Base-by-base conservation (phyloP, 2,888 invertebrate species). In the Rhopalosiphum nymphaeae region DNA sequence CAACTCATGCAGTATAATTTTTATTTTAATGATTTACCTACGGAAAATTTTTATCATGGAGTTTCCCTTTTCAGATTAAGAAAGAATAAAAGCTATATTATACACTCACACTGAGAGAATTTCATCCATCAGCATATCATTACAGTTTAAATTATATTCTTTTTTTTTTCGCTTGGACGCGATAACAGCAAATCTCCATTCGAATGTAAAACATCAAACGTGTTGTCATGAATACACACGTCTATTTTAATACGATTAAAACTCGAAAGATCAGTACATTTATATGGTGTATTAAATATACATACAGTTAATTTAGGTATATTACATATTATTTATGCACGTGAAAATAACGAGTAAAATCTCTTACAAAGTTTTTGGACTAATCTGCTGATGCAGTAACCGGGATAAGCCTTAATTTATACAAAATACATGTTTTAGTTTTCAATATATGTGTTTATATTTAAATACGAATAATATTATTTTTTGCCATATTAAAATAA, bases 161-260 rank as follows among this genome's bases (percentile, higher is more conserved):
- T 85, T 85, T 44, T 85, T 85, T 44, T 85, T 85, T 21, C 5
- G 85, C 44, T 42, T 29, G 26, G 4, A 44, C 44, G 44, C 10
- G 85, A 85, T 85, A 85, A 10, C 85, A 44, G 44, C 10, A 85
- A 44, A 44, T 85, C 29, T 44, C 44, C 29, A 85, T 85, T 85
- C 44, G 44, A 85, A 85, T 85, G 42, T 85, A 85, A 44, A 85
- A 85, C 44, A 44, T 85, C 85, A 29, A 85, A 85, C 84, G 44
- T 13, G 85, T 85, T 44, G 29, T 85, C 44, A 44, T 85, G 85
- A 44, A 44, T 85, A 29, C 29, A 85, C 29, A 85, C 44, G 11
- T 44, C 26, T 85, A 44, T 85, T 29, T 85, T 85, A 85, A 85
- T 85, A 85, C 85, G 85, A 44, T 85, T 85, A 85, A 85, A 85